Conservation (phyloP, 2,113 vertebrate species). For the Planiliza haematocheilus region DNA sequence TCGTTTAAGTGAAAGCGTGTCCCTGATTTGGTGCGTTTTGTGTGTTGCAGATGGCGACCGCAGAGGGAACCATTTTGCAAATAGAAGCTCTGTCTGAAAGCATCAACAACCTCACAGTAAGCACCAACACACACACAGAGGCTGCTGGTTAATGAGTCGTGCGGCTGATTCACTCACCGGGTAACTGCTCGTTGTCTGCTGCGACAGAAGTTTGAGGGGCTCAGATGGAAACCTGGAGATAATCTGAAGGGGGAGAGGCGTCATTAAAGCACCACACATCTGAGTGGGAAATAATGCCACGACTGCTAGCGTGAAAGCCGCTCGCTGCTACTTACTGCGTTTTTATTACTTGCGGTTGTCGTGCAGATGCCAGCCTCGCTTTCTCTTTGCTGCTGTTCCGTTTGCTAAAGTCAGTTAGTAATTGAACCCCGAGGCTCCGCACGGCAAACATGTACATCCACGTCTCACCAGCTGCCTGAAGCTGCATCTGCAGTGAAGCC, state of each 20-base stretch:
- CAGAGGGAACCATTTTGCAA: slow-evolving; percentile 88
- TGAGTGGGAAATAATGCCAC: background rate
- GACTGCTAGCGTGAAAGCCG: slow-evolving; percentile 8
- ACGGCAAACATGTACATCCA: slow-evolving; percentile 9
- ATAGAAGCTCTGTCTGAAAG: slow-evolving; percentile 93
- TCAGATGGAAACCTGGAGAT: slow-evolving; percentile 16
- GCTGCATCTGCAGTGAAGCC: background rate
- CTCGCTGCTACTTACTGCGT: background rate
- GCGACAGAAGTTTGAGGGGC: slow-evolving; percentile 20
- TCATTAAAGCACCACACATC: background rate
- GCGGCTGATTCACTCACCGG: slow-evolving; percentile 22
- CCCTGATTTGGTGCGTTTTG: slow-evolving; percentile 41
- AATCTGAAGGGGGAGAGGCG: background rate
- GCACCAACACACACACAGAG: slow-evolving; percentile 66
- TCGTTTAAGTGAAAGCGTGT: background rate
- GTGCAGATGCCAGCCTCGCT: background rate
- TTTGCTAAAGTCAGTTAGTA: slow-evolving; percentile 19
- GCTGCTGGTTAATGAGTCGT: slow-evolving; percentile 48
- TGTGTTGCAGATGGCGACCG: slow-evolving; percentile 90
- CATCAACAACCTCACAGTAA: slow-evolving; percentile 93
- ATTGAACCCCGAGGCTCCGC: background rate
- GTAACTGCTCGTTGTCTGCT: slow-evolving; percentile 10
- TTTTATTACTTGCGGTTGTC: background rate
- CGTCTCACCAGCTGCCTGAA: background rate
- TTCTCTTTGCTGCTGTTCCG: slow-evolving; percentile 16